A percentile compares a stretch with the other conserved stretches of the same genome.
Evolutionary conservation across 1,140 invertebrate species (phyloP).

Genomic region (Panagrolaimus sp.): DNA sequence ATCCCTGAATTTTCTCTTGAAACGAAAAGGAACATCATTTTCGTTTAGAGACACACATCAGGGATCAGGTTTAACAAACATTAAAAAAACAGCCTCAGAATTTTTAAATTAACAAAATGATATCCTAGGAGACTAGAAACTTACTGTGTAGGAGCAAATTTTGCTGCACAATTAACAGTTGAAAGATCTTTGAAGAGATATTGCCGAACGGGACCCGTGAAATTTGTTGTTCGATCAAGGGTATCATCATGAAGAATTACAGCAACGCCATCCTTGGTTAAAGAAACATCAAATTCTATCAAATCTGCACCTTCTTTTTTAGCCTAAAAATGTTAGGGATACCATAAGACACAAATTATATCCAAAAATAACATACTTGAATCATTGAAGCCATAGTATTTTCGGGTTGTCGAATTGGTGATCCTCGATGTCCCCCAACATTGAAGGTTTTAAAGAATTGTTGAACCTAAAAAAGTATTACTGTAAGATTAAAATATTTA

Average conservation of each 20-base stretch:
- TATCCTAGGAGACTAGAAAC: too few relatives aligned
- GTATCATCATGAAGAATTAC: conserved; percentile 72
- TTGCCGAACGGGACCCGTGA: conserved; percentile 63
- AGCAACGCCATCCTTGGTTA: conserved; percentile 70
- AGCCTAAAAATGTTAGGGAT: conserved; percentile 44
- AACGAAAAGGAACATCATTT: too few relatives aligned
- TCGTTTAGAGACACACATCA: too few relatives aligned
- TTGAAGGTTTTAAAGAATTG: conserved; percentile 49
- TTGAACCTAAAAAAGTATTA: conserved; percentile 42
- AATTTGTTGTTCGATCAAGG: conserved; percentile 68
- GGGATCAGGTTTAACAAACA: too few relatives aligned
- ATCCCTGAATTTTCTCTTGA: too few relatives aligned
- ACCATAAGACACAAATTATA: neutral
- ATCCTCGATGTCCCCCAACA: conserved; percentile 54
- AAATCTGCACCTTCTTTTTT: conserved; percentile 67
- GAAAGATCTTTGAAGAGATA: conserved; percentile 68
- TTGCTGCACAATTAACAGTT: conserved; percentile 56
- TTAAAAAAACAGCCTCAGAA: too few relatives aligned
- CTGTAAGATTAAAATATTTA: conserved; percentile 16
- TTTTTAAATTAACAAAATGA: too few relatives aligned
- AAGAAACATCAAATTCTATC: conserved; percentile 71
- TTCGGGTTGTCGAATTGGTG: conserved; percentile 49
- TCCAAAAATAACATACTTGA: conserved; percentile 24
- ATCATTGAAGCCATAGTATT: conserved; percentile 57
- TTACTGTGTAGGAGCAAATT: conserved; percentile 29